These are phyloP conservation scores for Armadillidium nasatum DNA, from an alignment of 1,140 invertebrate species.

Conservation along the genomic window DNA sequence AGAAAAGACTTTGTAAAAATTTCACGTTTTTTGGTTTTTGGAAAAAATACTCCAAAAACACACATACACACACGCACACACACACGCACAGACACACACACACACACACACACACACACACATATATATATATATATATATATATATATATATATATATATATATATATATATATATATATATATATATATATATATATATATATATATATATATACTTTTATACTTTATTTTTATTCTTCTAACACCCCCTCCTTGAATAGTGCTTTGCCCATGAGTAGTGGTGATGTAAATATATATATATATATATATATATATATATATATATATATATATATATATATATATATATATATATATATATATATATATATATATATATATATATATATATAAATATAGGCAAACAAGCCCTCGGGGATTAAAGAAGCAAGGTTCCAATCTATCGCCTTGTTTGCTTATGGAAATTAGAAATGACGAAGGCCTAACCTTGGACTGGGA, in stretches of 20 bases:
- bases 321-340: not conserved
- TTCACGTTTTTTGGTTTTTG: too few relatives aligned
- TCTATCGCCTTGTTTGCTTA: not conserved
- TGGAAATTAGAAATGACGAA: not conserved
- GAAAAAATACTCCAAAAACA: too few relatives aligned
- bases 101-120: too few relatives aligned
- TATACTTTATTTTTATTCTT: too few relatives aligned
- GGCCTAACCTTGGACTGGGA: not conserved
- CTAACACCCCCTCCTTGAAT: too few relatives aligned
- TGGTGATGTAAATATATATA: too few relatives aligned
- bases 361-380: not conserved
- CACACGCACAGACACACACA: too few relatives aligned
- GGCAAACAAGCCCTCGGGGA: not conserved
- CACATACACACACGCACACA: too few relatives aligned
- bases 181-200: constrained; percentile 12
- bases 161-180: not conserved
- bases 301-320: not conserved
- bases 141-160: not conserved
- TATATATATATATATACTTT: not conserved
- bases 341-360: constrained; percentile 1
- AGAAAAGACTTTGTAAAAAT: too few relatives aligned
- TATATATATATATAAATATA: not conserved
- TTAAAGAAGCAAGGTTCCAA: not conserved
- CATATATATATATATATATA: constrained; percentile 9
- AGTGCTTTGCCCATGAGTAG: too few relatives aligned